phyloP scores from a whole-genome alignment of 2,113 vertebrate species.

The Spheniscus mendiculus region DNA sequence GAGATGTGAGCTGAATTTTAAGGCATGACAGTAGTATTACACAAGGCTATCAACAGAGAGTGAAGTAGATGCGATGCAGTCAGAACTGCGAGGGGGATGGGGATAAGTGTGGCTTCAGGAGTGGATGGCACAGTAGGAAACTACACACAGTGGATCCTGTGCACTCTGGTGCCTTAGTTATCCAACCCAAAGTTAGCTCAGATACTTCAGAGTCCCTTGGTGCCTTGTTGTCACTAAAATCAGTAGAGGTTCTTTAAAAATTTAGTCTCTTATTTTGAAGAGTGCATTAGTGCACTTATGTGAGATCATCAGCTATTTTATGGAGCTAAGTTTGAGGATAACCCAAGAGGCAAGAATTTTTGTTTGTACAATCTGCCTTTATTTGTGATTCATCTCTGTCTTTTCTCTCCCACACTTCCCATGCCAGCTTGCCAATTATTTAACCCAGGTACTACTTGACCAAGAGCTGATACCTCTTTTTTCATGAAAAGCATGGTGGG shows the following conservation, averaged over 20 bases:
- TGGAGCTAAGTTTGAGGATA: neutral
- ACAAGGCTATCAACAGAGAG: neutral
- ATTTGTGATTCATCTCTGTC: neutral
- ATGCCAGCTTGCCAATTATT: neutral
- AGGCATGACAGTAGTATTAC: slow-evolving; percentile 1
- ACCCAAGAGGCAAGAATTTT: neutral
- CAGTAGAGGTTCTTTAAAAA: neutral
- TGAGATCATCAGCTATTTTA: neutral
- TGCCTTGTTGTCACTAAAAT: neutral
- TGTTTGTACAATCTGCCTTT: neutral
- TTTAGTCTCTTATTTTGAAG: neutral
- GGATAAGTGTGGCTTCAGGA: neutral
- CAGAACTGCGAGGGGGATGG: neutral
- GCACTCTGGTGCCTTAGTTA: neutral
- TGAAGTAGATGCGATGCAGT: neutral
- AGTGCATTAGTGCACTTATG: neutral
- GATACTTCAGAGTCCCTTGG: neutral
- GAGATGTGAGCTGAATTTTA: slow-evolving; percentile 25
- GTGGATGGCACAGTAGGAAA: neutral
- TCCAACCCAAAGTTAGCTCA: neutral
- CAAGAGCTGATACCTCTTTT: neutral
- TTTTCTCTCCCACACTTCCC: neutral
- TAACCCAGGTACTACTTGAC: neutral
- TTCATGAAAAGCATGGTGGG: neutral
- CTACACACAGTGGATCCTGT: neutral